Evolutionary conservation across 2,888 invertebrate genomes (phyloP), one percentile per base, ranked within the genome.

Genomic region (Cerastis leucographa): DNA sequence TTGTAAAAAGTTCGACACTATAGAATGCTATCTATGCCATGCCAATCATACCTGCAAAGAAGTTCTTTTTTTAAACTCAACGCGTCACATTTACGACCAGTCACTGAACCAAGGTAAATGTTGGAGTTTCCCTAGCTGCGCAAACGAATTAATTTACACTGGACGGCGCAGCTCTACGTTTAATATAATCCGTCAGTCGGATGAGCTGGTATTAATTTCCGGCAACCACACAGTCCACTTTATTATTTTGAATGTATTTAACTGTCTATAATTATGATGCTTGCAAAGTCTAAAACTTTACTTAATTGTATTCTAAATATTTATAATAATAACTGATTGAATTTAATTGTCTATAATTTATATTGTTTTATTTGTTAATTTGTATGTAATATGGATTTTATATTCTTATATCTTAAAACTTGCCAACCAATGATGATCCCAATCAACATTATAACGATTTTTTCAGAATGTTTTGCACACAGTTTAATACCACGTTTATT

Each of bases 131-230:
- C 42, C 7, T 19, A 17, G 51, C 69, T 51, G 14, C 44, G 25
- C 61, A 76, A 54, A 69, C 35, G 35, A 76, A 35, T 69, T 77
- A 0, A 62, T 77, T 77, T 25, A 54, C 35, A 35, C 51, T 29
- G 35, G 61, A 22, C 61, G 44, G 14, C 22, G 40, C 46, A n/a
- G n/a, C n/a, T n/a, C n/a, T 56, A 29, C 46, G 29, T 66, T n/a
- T 62, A 75, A 62, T 62, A 19, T 44, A 75, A 69, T 76, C 51
- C 69, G 46, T n/a, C 25, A 42, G 61, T 76, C 22, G 22, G 49
- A 59, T 17, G 14, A 68, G 42, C 22, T 25, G 44, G 19, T 61
- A 61, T 51, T 76, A 74, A 67, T 76, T 76, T 76, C 67, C 75
- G 75, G 61, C 17, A 76, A 29, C 35, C 61, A 67, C 29, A 67